These are phyloP conservation scores for Canis aureus DNA, from an alignment of 2,113 vertebrate genomes.

Conservation along the genomic window DNA sequence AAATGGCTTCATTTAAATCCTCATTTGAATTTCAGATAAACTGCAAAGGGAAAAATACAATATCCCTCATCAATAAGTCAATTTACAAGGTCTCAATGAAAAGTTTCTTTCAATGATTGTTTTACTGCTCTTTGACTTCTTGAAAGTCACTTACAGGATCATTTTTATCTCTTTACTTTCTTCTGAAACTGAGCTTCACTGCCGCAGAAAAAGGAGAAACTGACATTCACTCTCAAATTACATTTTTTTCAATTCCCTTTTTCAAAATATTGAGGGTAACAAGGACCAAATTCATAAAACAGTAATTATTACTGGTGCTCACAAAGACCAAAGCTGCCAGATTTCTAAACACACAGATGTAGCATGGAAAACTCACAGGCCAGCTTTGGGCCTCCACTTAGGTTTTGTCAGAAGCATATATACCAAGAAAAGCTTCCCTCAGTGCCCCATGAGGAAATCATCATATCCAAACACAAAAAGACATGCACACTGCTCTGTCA, in stretches of 20 bases:
- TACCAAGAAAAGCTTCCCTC: background rate
- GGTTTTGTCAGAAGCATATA: background rate
- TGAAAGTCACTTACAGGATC: background rate
- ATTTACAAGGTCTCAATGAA: constrained; percentile 35
- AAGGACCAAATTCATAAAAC: background rate
- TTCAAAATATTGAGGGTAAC: constrained; percentile 21
- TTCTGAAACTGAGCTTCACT: constrained; percentile 34
- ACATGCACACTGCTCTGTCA: background rate
- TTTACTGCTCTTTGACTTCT: constrained; percentile 23
- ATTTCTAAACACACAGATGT: background rate
- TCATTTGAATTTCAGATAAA: constrained; percentile 25
- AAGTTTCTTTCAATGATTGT: constrained; percentile 23
- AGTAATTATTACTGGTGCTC: background rate
- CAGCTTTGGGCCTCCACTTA: background rate
- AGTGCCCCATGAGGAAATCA: background rate
- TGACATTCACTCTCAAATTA: background rate
- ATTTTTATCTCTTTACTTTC: constrained; percentile 28
- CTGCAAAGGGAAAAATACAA: background rate
- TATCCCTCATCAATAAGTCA: background rate
- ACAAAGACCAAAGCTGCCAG: background rate
- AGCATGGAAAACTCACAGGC: background rate
- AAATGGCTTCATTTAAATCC: constrained; percentile 49
- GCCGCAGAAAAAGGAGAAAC: background rate
- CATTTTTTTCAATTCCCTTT: constrained; percentile 3
- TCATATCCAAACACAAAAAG: background rate